Evolutionary conservation across 1,140 invertebrate genomes (phyloP), one percentile per base, ranked within the genome.

Genomic region (Microplitis mediator): DNA sequence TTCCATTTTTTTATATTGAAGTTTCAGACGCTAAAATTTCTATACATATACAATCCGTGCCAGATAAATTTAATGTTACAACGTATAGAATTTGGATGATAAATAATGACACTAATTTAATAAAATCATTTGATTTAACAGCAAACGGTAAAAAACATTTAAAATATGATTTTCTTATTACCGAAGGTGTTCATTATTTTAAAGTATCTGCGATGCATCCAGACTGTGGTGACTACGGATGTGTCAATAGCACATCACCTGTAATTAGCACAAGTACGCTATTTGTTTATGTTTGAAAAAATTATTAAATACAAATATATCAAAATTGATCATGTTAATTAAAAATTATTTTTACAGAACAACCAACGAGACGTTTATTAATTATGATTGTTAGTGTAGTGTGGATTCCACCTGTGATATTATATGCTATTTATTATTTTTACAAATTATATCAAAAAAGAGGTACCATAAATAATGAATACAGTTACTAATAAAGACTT

Each of bases 361-460:
- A 81, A 69, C 52, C 75, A 4, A 81, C 81, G 0, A 72, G 80
- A 31, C 81, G 78, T 36, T 56, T 86, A 66, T 61, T 85, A 9
- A 84, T 87, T 50, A 86, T 86, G 84, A 86, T 86, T 62, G 84
- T 86, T 35, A 85, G 85, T 65, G 75, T 82, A 4, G 80, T 85
- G 67, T 86, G 85, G 84, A 82, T 87, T 73, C 83, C 84, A 65
- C 83, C 84, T 72, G 81, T 82, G 69, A 75, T 85, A 72, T 66
- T 84, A 8, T 85, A 81, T 74, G 80, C 78, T 9, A 50, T 85
- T 34, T 86, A 81, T 67, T 80, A 83, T 68, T 54, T 74, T 35
- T 85, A 82, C 64, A 86, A 86, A 78, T 69, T 84, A 16, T 84
- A 80, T 52, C 80, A 75, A 69, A 82, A 80, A 73, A 78, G 69